Conservation (phyloP, 2,888 invertebrate genomes). For the Steinernema hermaphroditum region DNA sequence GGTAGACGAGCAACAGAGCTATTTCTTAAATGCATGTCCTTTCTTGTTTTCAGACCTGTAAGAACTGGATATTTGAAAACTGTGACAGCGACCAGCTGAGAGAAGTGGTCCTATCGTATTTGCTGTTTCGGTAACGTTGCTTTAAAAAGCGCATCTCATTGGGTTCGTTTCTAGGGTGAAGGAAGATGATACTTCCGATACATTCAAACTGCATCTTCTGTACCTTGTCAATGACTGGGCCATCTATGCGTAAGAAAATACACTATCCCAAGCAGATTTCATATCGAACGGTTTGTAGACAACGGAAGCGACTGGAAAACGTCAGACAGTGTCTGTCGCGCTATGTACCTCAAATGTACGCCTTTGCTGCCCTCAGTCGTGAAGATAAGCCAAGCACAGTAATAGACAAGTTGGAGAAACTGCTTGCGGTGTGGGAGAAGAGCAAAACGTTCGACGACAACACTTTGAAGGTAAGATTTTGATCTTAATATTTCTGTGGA, state of each 20-base stretch:
- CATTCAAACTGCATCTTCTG: slow-evolving; percentile 91
- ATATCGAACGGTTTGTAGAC: background rate
- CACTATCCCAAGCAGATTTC: background rate
- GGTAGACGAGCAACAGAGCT: no score
- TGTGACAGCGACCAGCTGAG: slow-evolving; percentile 81
- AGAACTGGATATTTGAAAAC: slow-evolving; percentile 94
- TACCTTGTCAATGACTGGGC: slow-evolving; percentile 97
- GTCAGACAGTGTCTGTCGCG: slow-evolving; percentile 89
- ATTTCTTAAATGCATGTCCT: background rate
- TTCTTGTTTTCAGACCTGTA: slow-evolving; percentile 74
- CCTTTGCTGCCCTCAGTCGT: slow-evolving; percentile 82
- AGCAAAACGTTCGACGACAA: slow-evolving; percentile 72
- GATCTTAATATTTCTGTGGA: background rate
- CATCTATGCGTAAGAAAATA: slow-evolving; percentile 74
- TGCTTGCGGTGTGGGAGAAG: slow-evolving; percentile 90
- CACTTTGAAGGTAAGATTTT: slow-evolving; percentile 55
- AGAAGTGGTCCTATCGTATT: slow-evolving; percentile 72
- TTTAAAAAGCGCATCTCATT: background rate
- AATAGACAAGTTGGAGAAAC: slow-evolving; percentile 79
- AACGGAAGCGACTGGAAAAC: slow-evolving; percentile 82
- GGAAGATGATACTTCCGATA: slow-evolving; percentile 77
- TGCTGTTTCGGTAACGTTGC: slow-evolving; percentile 48
- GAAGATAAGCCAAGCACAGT: slow-evolving; percentile 54
- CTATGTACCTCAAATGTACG: slow-evolving; percentile 96
- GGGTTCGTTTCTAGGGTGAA: slow-evolving; percentile 71